These are phyloP conservation scores for Numida meleagris DNA, from an alignment of 2,113 vertebrate species.

Conservation along the genomic window DNA sequence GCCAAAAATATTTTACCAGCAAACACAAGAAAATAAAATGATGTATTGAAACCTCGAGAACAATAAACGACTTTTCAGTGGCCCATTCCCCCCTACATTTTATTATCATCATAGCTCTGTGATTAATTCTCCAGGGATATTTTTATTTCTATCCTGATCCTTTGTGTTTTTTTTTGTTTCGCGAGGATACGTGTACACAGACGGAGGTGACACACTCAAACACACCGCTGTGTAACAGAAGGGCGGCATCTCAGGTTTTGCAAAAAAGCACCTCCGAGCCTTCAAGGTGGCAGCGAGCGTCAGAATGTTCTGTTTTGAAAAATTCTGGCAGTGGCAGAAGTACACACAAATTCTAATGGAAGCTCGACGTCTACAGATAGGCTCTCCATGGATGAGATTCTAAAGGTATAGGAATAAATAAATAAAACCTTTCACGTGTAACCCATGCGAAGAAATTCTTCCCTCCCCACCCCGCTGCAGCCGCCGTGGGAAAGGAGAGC, in stretches of 20 bases:
- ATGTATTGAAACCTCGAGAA: neutral
- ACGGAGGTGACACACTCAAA: neutral
- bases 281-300: neutral
- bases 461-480: neutral
- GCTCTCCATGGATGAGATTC: neutral
- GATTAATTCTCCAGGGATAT: neutral
- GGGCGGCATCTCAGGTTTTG: neutral
- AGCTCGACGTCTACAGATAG: neutral
- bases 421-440: constrained; percentile 14
- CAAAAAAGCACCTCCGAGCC: neutral
- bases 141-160: neutral
- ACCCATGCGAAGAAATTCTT: constrained; percentile 1
- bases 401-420: neutral
- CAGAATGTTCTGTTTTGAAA: constrained; percentile 22
- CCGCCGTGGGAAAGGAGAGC: constrained; percentile 14
- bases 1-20: neutral
- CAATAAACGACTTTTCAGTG: neutral
- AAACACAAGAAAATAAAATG: neutral
- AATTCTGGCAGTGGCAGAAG: neutral
- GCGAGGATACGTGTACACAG: neutral
- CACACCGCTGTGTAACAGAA: neutral
- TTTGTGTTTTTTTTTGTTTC: neutral
- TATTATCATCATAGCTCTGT: neutral
- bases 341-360: neutral
- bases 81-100: neutral